Base-by-base conservation (phyloP, 1,140 invertebrate species). In the Radopholus similis region DNA sequence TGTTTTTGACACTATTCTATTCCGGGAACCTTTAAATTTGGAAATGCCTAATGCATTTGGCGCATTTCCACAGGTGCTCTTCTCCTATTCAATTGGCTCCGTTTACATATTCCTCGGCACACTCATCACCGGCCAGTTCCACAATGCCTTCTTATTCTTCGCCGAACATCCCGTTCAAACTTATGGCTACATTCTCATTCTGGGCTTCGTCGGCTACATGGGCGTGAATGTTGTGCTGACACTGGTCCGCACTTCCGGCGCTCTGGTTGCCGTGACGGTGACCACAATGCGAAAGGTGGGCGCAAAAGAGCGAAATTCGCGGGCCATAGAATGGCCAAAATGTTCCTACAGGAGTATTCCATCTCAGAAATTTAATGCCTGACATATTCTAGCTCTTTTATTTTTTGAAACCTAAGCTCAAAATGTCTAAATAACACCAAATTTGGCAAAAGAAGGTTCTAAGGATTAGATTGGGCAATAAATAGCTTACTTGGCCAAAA, bases 221-320 rank as follows among this genome's bases (percentile, higher is more conserved):
- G 93, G 93, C 4, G 88, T 95, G 38, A 91, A 95, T 83, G 89
- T 94, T 51, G 92, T 96, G 1, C 84, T 96, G 4, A 90, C 90
- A 0, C 82, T 95, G 47, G 91, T 96, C 0, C 87, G 89, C 73
- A n/a, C 67, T 68, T 32, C 42, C 59, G 30, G 93, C 18, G 93
- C 93, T n/a, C 89, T 95, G 34, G 87, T 90, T 32, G 91, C 93
- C 5, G 93, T 93, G 2, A 95, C 92, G n/a, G 91, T 70, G 13
- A 73, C 71, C n/a, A 87, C 86, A 44, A 86, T 83, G 74, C 85
- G 93, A 53, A 95, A 96, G 85, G 92, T 85, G 91, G 92, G 86
- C 11, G 2, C 30, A 5, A 13, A 4, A 57, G 42, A 55, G 9
- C 18, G 30, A 18, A 30, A 21, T 4, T 49, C 30, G 5, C n/a